These are phyloP conservation scores for Schizothorax lantsangensis DNA, from an alignment of 2,797 vertebrate species.

Conservation along the genomic window DNA sequence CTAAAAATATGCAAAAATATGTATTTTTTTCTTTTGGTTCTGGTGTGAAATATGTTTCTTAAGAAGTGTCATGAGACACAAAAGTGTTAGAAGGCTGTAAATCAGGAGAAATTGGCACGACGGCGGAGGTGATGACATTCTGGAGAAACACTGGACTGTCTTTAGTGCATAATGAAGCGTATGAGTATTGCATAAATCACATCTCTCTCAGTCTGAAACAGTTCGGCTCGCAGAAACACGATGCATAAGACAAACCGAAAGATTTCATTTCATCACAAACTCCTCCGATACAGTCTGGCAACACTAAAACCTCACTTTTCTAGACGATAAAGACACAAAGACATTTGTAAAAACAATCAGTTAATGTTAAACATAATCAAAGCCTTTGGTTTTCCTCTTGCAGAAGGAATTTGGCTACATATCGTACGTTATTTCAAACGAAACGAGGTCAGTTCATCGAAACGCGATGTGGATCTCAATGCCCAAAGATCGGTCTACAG, in stretches of 20 bases:
- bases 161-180: slow-evolving; percentile 29
- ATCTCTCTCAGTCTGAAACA: background rate
- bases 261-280: background rate
- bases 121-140: slow-evolving; percentile 41
- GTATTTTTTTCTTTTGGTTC: background rate
- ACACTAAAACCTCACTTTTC: background rate
- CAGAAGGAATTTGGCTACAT: slow-evolving; percentile 60
- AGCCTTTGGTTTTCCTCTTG: slow-evolving; percentile 62
- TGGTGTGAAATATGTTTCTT: background rate
- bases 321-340: background rate
- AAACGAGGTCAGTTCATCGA: slow-evolving; percentile 25
- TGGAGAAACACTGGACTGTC: slow-evolving; percentile 26
- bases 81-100: background rate
- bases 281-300: background rate
- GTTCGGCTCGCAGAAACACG: background rate
- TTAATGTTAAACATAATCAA: slow-evolving; percentile 23
- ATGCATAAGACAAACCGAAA: background rate
- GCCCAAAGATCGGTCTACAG: slow-evolving; percentile 50
- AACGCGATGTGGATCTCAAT: slow-evolving; percentile 46
- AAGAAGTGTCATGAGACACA: background rate
- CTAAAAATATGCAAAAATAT: background rate
- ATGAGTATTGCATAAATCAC: slow-evolving; percentile 51
- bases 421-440: slow-evolving; percentile 6
- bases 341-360: background rate
- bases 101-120: slow-evolving; percentile 41